Evolutionary conservation across 1,140 invertebrate genomes (phyloP).

Genomic region (Diuraphis noxia): DNA sequence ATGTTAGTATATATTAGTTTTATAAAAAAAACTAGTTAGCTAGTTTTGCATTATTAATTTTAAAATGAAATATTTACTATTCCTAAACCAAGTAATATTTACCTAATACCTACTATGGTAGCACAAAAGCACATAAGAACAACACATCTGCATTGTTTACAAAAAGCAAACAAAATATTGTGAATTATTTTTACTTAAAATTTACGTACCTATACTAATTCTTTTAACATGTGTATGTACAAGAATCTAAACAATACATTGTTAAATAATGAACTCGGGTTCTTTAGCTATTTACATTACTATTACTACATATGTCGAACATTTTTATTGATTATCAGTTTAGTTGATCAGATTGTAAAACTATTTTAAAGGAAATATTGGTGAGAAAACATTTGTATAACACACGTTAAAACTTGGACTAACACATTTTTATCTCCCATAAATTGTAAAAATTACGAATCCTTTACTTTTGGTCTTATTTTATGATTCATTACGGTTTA

Average conservation of each 20-base stretch:
- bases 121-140: no score
- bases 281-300: neutral
- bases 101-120: no score
- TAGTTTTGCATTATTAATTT: no score
- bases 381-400: neutral
- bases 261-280: neutral
- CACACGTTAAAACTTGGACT: neutral
- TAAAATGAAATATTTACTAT: no score
- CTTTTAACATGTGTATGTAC: neutral
- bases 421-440: neutral
- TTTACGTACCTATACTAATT: neutral
- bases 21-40: no score
- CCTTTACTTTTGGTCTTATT: no score
- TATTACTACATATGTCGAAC: neutral
- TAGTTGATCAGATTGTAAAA: neutral
- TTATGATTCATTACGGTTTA: neutral
- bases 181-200: no score
- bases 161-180: no score
- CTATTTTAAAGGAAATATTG: neutral
- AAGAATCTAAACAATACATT: neutral
- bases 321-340: neutral
- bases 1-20: no score
- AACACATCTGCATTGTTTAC: no score
- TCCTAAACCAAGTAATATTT: no score
- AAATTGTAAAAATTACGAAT: no score